A percentile compares a stretch with the other conserved stretches of the same genome.
Conservation (phyloP, 2,888 invertebrate species). For the Siphlonurus alternatus region DNA sequence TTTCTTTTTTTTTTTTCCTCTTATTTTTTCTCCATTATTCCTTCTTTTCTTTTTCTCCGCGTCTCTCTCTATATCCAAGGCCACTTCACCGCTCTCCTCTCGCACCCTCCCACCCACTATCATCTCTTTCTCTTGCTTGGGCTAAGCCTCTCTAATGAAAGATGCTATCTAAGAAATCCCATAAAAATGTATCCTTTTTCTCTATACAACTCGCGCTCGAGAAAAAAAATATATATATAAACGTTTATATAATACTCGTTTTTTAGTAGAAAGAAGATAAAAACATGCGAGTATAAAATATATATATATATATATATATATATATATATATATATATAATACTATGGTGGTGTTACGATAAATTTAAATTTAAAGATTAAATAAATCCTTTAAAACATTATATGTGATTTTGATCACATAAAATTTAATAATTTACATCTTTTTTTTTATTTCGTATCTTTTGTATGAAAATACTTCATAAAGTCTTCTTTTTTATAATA, state of each 20-base stretch:
- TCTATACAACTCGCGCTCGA: too few species aligned
- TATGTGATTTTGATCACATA: background rate
- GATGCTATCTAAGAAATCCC: background rate
- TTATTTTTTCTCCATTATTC: background rate
- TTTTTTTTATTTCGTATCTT: background rate
- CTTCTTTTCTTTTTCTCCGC: background rate
- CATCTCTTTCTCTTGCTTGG: background rate
- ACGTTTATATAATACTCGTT: background rate
- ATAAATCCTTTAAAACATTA: background rate
- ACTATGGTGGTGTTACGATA: background rate
- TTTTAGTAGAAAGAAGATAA: background rate
- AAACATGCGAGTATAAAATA: background rate
- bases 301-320: too few species aligned
- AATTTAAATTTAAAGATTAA: background rate
- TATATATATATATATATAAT: too few species aligned
- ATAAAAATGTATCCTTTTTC: background rate
- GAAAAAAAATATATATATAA: too few species aligned
- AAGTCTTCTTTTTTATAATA: too few species aligned
- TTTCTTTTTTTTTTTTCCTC: background rate
- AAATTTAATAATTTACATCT: background rate
- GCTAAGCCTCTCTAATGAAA: background rate
- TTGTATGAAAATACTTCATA: too few species aligned
- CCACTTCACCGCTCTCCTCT: background rate
- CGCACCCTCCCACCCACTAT: background rate
- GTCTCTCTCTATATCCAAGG: background rate